Percentiles rank a stretch among this genome's conserved stretches.
Evolutionary conservation across 1,140 invertebrate genomes (phyloP).

Genomic region (Laupala kohalensis): DNA sequence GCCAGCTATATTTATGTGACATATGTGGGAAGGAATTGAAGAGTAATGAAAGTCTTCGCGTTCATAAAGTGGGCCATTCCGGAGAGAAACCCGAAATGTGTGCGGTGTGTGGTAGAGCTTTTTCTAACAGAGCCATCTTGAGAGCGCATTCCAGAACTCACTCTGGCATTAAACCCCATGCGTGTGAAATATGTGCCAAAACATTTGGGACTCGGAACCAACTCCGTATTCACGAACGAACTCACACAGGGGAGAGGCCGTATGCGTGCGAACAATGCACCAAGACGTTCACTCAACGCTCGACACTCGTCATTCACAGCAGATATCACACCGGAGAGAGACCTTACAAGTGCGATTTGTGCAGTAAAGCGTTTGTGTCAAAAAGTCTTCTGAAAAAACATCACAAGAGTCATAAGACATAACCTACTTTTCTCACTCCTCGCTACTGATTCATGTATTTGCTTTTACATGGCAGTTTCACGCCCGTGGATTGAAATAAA

Average conservation of each 20-base stretch:
- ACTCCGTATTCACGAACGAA: background rate
- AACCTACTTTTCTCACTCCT: no score
- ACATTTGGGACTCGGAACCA: background rate
- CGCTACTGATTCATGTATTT: no score
- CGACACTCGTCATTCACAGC: conserved; percentile 57
- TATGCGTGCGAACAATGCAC: background rate
- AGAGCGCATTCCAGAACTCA: background rate
- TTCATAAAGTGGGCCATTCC: background rate
- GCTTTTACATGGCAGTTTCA: no score
- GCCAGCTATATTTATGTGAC: background rate
- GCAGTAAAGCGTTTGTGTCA: conserved; percentile 15
- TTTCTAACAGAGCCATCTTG: background rate
- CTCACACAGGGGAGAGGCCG: background rate
- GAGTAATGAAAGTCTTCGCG: background rate
- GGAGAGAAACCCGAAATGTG: background rate
- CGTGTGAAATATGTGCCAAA: background rate
- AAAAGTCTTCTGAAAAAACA: conserved; percentile 31
- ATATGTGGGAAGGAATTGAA: background rate
- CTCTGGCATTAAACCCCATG: background rate
- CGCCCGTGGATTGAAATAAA: no score
- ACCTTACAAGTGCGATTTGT: conserved; percentile 39
- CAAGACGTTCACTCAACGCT: conserved; percentile 59
- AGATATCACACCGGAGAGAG: conserved; percentile 63
- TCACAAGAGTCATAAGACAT: conserved; percentile 40
- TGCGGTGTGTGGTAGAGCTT: background rate